Conservation (phyloP, 2,888 invertebrate genomes). For the Liodrosophila aerea region DNA sequence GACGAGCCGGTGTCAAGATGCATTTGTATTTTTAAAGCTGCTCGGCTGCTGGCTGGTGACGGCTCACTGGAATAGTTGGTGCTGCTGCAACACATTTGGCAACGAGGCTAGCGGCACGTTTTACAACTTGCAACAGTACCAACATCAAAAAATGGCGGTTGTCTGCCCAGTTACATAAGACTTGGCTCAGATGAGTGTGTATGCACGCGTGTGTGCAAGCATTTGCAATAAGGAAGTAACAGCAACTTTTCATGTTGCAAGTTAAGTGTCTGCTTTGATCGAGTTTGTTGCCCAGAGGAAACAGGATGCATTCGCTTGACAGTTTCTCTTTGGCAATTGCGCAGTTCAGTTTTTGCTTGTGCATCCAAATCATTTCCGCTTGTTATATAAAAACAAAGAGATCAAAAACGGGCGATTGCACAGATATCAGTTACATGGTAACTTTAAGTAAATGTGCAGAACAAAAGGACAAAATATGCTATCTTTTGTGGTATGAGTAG, state of each 20-base stretch:
- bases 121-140: conserved; percentile 60
- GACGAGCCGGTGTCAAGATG: conserved; percentile 76
- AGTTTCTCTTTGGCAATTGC: conserved; percentile 49
- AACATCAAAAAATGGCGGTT: conserved; percentile 52
- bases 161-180: conserved; percentile 72
- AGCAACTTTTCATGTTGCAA: conserved; percentile 67
- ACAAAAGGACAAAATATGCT: not conserved
- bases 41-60: conserved; percentile 23
- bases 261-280: conserved; percentile 41
- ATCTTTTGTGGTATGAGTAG: too few relatives aligned
- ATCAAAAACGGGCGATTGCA: not conserved
- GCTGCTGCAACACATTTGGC: conserved; percentile 49
- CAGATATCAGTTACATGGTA: conserved; percentile 10
- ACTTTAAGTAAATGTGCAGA: not conserved
- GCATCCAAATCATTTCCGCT: conserved; percentile 47
- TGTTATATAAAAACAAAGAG: conserved; percentile 15
- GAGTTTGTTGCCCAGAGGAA: conserved; percentile 48
- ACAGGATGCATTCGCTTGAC: conserved; percentile 67
- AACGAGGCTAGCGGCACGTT: conserved; percentile 64
- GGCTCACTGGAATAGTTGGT: too few relatives aligned
- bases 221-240: conserved; percentile 76
- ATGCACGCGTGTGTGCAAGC: conserved; percentile 26
- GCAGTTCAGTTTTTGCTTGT: conserved; percentile 6
- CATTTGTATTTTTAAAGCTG: conserved; percentile 71
- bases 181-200: conserved; percentile 67